Percentiles rank a stretch among this genome's conserved stretches.
These are phyloP conservation scores for Nothoprocta perdicaria DNA, from an alignment of 2,113 vertebrate genomes.

Conservation along the genomic window DNA sequence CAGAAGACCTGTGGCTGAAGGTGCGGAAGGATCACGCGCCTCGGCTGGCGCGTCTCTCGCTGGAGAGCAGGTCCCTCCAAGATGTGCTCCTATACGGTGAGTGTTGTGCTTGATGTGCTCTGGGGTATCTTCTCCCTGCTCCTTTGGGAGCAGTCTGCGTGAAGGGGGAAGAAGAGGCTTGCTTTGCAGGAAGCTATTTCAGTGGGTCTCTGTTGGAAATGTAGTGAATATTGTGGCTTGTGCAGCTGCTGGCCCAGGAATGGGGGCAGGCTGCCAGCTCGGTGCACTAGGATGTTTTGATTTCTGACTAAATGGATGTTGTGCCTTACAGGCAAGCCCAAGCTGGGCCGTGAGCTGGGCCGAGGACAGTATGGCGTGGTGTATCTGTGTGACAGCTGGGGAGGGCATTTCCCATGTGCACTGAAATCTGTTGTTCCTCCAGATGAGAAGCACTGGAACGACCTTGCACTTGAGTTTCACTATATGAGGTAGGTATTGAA, in stretches of 20 bases:
- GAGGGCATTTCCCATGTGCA: constrained; percentile 92
- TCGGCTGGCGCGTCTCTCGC: constrained; percentile 90
- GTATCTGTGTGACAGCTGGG: constrained; percentile 96
- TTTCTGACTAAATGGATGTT: neutral
- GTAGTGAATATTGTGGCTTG: neutral
- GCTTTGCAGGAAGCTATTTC: neutral
- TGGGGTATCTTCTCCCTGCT: neutral
- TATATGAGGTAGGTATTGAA: constrained; percentile 87
- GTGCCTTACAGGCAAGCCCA: constrained; percentile 88
- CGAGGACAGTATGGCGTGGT: constrained; percentile 97
- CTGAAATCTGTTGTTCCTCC: constrained; percentile 97
- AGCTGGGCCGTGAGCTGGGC: constrained; percentile 92
- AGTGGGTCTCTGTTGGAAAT: neutral
- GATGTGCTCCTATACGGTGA: constrained; percentile 93
- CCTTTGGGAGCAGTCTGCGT: neutral
- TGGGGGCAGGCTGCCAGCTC: neutral
- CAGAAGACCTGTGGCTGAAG: constrained; percentile 94
- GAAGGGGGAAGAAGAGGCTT: neutral
- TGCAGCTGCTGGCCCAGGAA: neutral
- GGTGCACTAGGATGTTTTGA: fast-evolving
- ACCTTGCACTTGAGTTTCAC: constrained; percentile 97
- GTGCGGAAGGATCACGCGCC: constrained; percentile 97
- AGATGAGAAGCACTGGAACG: constrained; percentile 99
- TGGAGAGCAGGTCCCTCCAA: constrained; percentile 95
- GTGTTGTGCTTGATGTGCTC: neutral